A percentile compares a stretch with the other conserved stretches of the same genome.
Evolutionary conservation across 2,113 vertebrate genomes (phyloP).

Genomic region (Nannospalax galili): DNA sequence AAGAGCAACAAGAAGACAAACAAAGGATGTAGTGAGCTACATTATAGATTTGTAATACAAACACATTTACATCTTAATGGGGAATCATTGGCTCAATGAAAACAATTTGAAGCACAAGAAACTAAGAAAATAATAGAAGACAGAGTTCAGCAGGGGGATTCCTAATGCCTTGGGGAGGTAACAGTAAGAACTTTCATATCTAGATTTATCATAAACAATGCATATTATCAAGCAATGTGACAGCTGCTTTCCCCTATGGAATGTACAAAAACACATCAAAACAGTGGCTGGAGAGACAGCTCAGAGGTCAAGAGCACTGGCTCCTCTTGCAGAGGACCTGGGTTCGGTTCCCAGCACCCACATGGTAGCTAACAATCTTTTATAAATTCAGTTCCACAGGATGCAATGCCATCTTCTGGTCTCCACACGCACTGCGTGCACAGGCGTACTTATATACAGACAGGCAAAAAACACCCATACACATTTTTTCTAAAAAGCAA

Average conservation of each 20-base stretch:
- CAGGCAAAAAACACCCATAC: no score
- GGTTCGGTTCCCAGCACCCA: no score
- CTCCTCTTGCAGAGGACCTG: no score
- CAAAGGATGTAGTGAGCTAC: neutral
- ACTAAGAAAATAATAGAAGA: neutral
- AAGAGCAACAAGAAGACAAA: no score
- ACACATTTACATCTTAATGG: neutral
- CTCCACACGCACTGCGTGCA: no score
- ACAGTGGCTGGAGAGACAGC: no score
- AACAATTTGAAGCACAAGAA: neutral
- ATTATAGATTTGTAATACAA: neutral
- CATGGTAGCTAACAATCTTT: no score
- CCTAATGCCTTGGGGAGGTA: neutral
- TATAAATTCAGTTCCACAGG: no score
- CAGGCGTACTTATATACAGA: no score
- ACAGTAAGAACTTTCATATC: neutral
- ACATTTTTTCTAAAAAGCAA: neutral
- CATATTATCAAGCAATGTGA: neutral
- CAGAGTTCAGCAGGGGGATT: neutral
- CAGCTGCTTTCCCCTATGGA: neutral
- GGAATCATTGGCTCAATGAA: neutral
- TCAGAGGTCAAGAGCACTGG: no score
- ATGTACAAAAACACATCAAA: neutral
- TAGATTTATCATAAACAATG: neutral
- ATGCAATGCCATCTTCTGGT: no score